Evolutionary conservation across 2,888 invertebrate genomes (phyloP), one percentile per base, ranked within the genome.

Genomic region (Parnassius glacialis): DNA sequence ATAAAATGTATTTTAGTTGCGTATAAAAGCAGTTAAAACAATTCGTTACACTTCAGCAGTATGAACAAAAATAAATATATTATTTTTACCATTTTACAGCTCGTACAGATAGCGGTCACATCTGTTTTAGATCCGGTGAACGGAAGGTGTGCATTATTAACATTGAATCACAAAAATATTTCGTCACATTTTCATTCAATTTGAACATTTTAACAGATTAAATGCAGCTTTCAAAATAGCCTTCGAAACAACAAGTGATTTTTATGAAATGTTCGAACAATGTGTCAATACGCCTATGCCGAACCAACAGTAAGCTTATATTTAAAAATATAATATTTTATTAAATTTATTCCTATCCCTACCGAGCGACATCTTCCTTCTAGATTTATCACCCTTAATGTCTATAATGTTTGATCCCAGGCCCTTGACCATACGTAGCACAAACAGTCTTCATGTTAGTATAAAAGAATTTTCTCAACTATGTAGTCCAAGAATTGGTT

Each of bases 231-330:
- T 44, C 43, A 1, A 41, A 42, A 57, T 62, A 48, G 62, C 62
- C 10, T 53, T 53, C 44, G 48, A 34, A 2, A 59, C n/a, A 16
- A 16, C 59, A 16, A 55, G 54, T 10, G 5, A 50, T 45, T 73
- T 79, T 65, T 64, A 20, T 10, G 10, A 2, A 0, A 67, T 80
- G 69, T 81, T 75, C 64, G 0, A 16, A 1, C 25, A 65, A 7
- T 85, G 84, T 64, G 3, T 69, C 5, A 0, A 5, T 0, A 66
- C 78, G 13, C 57, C 71, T 45, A 83, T 84, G 79, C 74, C 79
- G 2, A 71, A 75, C 55, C 70, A 75, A 72, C 74, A 76, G 84
- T 84, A 74, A 73, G 78, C 34, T 34, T 34, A 34, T 34, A 34
- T 34, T 34, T 34, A 34, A 34, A 34, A 34, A 12, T 25, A 20